Conservation (phyloP, 2,113 vertebrate genomes). For the Bubalus kerabau region DNA sequence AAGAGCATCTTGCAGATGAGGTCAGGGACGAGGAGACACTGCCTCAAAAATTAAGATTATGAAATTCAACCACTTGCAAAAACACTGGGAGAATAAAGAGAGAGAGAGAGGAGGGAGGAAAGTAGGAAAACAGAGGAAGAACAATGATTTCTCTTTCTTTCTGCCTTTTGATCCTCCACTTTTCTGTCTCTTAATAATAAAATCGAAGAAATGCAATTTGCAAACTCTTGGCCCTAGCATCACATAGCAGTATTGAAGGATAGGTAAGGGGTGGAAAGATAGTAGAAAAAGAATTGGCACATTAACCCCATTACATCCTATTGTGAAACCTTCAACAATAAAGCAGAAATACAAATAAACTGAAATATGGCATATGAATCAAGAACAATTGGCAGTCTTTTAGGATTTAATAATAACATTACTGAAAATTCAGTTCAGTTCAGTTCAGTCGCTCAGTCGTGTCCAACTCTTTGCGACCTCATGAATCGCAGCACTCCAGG, state of each 20-base stretch:
- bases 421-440: background rate
- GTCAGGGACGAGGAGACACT: background rate
- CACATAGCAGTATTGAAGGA: background rate
- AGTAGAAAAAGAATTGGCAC: background rate
- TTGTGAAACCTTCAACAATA: background rate
- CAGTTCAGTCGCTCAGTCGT: too few relatives aligned
- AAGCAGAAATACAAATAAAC: background rate
- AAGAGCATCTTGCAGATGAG: background rate
- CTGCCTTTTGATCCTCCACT: background rate
- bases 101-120: accelerated
- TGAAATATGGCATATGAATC: background rate
- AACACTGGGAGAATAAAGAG: background rate
- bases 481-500: too few relatives aligned
- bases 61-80: background rate
- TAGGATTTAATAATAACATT: background rate
- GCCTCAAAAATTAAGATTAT: background rate
- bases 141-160: background rate
- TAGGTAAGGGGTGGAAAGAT: background rate
- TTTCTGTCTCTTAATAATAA: background rate
- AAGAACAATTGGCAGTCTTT: background rate
- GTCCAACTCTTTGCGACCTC: too few relatives aligned
- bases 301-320: background rate
- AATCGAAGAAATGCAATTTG: background rate
- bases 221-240: background rate
- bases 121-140: background rate